phyloP scores from a whole-genome alignment of 2,888 invertebrate genomes.

The Chloroclystis v-ata region DNA sequence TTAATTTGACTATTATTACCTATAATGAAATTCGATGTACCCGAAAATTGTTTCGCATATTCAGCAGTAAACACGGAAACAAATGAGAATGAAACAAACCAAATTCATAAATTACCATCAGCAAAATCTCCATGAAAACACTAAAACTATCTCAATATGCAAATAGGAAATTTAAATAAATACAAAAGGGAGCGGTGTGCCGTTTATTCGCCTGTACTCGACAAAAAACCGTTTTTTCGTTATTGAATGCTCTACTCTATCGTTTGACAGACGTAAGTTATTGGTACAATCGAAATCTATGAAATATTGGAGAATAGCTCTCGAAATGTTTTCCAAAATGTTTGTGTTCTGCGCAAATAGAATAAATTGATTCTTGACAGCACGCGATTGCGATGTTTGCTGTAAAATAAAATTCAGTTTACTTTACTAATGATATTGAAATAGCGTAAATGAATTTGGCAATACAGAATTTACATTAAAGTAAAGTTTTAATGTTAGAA shows the following conservation, averaged over 20 bases:
- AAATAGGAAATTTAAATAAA: constrained; percentile 39
- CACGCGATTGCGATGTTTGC: constrained; percentile 4
- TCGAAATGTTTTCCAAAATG: constrained; percentile 34
- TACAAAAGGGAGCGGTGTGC: constrained; percentile 30
- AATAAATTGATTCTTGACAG: constrained; percentile 26
- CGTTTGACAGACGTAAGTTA: constrained; percentile 54
- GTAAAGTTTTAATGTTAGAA: too few relatives aligned
- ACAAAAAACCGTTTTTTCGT: constrained; percentile 31
- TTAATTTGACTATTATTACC: too few relatives aligned
- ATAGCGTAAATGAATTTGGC: not conserved
- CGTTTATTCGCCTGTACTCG: constrained; percentile 34
- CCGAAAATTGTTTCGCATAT: constrained; percentile 5
- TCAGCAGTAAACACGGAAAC: constrained; percentile 1
- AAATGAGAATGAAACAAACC: constrained; percentile 18
- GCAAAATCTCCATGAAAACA: constrained; percentile 25
- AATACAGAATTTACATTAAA: too few relatives aligned
- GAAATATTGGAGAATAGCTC: constrained; percentile 49
- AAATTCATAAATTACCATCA: constrained; percentile 23
- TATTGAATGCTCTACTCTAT: constrained; percentile 40
- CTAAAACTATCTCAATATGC: constrained; percentile 38
- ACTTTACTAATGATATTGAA: not conserved
- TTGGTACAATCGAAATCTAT: constrained; percentile 47
- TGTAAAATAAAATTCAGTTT: not conserved
- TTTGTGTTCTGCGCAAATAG: constrained; percentile 30
- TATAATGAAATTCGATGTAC: not conserved